phyloP scores from a whole-genome alignment of 2,113 vertebrate species.

The Bos indicus region DNA sequence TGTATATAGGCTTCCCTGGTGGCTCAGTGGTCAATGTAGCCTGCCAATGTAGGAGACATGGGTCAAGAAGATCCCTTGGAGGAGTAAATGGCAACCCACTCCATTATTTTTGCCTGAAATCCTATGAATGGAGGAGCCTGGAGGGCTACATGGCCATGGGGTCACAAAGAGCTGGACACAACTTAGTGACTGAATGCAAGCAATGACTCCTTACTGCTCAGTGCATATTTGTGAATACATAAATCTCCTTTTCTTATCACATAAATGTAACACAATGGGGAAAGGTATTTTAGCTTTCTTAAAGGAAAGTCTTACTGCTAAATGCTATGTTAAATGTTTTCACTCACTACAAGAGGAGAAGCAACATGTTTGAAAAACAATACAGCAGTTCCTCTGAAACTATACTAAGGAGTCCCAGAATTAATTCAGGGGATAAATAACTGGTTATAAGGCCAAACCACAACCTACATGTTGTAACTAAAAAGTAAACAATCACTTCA shows the following conservation, averaged over 20 bases:
- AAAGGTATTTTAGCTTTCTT: background rate
- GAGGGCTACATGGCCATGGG: background rate
- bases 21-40: background rate
- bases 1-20: background rate
- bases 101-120: background rate
- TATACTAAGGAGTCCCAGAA: background rate
- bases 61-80: background rate
- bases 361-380: constrained; percentile 21
- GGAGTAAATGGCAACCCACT: background rate
- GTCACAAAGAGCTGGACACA: background rate
- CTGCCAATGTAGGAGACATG: background rate
- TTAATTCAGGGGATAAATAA: constrained; percentile 36
- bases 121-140: background rate
- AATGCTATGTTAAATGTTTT: background rate
- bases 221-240: background rate
- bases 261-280: background rate
- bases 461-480: background rate
- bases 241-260: background rate
- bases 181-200: background rate
- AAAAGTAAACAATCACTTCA: constrained; percentile 22
- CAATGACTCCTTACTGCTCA: background rate
- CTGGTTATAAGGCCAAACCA: background rate
- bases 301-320: background rate
- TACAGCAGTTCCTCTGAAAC: background rate
- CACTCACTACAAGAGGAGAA: background rate